phyloP scores from a whole-genome alignment of 2,797 vertebrate species.

The Oreortyx pictus region DNA sequence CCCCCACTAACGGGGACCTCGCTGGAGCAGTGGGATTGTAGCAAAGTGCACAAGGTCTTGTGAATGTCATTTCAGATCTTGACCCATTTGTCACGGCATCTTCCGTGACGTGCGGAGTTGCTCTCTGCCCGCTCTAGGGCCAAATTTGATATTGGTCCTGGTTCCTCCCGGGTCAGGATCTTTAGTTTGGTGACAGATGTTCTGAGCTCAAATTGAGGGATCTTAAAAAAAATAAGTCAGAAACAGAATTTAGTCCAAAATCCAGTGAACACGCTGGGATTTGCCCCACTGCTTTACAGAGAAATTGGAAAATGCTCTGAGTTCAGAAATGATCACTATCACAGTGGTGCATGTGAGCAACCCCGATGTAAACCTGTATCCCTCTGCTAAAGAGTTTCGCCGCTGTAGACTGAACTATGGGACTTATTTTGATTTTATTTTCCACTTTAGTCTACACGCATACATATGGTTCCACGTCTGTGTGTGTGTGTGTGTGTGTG shows the following conservation, averaged over 20 bases:
- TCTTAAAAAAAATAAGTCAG: background rate
- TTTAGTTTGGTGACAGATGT: slow-evolving; percentile 23
- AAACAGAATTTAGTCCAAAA: background rate
- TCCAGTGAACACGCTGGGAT: background rate
- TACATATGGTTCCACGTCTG: slow-evolving; percentile 77
- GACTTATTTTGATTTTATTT: slow-evolving; percentile 67
- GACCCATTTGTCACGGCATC: fast-evolving
- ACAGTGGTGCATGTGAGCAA: slow-evolving; percentile 62
- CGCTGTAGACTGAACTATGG: slow-evolving; percentile 76
- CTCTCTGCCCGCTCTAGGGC: background rate
- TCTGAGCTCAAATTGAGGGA: slow-evolving; percentile 53
- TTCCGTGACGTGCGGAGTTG: background rate
- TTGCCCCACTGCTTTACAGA: background rate
- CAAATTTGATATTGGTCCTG: background rate
- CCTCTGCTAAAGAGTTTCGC: slow-evolving; percentile 70
- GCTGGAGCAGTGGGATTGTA: background rate
- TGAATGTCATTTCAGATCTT: fast-evolving
- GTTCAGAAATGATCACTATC: slow-evolving; percentile 57
- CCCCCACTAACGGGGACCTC: fast-evolving
- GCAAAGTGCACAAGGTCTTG: background rate
- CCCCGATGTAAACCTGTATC: slow-evolving; percentile 44
- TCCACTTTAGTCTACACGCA: slow-evolving; percentile 71
- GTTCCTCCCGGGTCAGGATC: background rate
- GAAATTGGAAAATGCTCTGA: slow-evolving; percentile 26
- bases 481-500: slow-evolving; percentile 80